Evolutionary conservation across 1,140 invertebrate species (phyloP).

Genomic region (Melanaphis sacchari): DNA sequence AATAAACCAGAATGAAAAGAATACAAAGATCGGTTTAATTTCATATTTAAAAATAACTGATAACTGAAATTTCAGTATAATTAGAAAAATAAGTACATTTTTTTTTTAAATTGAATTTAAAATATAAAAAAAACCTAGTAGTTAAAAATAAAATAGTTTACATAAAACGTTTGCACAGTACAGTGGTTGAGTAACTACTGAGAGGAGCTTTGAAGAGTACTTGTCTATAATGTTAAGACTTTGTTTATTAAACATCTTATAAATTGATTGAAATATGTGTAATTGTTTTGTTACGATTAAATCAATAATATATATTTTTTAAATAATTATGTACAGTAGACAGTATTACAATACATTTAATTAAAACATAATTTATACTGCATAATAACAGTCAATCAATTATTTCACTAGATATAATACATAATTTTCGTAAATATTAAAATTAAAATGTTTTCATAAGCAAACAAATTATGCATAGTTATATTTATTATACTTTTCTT

Average conservation of each 20-base stretch:
- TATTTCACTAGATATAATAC: too few species aligned
- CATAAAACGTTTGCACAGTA: neutral
- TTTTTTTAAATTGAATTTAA: neutral
- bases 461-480: neutral
- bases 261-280: neutral
- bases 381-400: neutral
- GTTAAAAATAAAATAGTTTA: neutral
- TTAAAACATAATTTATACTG: neutral
- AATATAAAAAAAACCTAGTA: neutral
- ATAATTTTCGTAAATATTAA: neutral
- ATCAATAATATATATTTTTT: neutral
- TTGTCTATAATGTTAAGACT: neutral
- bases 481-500: neutral
- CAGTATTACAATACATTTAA: neutral
- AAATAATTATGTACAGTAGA: neutral
- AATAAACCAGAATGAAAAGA: conserved; percentile 45
- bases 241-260: neutral
- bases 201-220: neutral
- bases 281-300: neutral
- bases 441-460: neutral
- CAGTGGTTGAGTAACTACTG: conserved; percentile 18
- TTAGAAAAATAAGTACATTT: neutral
- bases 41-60: conserved; percentile 23
- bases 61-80: neutral
- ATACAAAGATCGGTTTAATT: conserved; percentile 29